Conservation (phyloP, 2,888 invertebrate genomes). For the Platycnemis pennipes region DNA sequence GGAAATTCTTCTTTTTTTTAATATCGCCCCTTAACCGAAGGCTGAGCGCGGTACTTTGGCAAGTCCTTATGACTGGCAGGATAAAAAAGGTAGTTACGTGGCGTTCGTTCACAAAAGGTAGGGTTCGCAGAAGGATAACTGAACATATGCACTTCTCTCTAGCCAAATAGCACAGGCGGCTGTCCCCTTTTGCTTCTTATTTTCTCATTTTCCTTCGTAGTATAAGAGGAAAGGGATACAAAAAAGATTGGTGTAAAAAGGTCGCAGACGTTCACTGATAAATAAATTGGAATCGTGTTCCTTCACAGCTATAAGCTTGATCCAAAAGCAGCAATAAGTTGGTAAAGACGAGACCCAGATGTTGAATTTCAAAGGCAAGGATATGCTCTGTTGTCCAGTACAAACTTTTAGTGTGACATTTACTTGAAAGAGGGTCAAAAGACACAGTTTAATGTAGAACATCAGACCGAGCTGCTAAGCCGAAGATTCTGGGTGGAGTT, state of each 20-base stretch:
- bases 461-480: too few species aligned
- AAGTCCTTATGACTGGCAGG: not conserved
- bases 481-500: too few species aligned
- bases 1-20: not conserved
- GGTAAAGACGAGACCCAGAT: too few species aligned
- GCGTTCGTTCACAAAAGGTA: not conserved
- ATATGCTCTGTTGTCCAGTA: too few species aligned
- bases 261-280: not conserved
- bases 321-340: too few species aligned
- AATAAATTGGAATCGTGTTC: not conserved
- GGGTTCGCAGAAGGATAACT: not conserved
- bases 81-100: not conserved
- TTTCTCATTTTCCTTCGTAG: not conserved
- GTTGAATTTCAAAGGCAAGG: too few species aligned
- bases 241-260: not conserved
- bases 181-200: too few species aligned
- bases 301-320: too few species aligned
- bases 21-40: not conserved
- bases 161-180: not conserved
- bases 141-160: not conserved
- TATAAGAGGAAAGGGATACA: not conserved
- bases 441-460: too few species aligned
- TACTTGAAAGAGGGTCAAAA: too few species aligned
- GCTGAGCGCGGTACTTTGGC: not conserved
- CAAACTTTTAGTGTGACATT: too few species aligned